phyloP scores from a whole-genome alignment of 2,113 vertebrate species.

The Apus apus region DNA sequence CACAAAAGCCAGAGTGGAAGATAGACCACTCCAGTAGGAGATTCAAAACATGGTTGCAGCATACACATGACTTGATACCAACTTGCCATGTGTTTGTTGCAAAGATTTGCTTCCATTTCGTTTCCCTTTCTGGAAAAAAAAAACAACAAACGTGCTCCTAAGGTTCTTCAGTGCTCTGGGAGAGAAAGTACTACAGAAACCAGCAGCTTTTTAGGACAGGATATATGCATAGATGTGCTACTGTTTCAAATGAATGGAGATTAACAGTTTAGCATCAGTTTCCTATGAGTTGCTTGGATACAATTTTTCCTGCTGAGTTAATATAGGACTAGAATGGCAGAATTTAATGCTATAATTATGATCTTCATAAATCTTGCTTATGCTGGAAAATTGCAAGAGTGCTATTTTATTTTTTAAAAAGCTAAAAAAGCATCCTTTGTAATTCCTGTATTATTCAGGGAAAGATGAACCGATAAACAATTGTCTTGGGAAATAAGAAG shows the following conservation, averaged over 20 bases:
- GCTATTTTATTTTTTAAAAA: not conserved
- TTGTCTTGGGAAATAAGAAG: not conserved
- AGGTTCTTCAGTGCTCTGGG: not conserved
- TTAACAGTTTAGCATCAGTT: not conserved
- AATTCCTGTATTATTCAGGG: not conserved
- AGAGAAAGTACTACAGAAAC: not conserved
- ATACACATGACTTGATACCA: not conserved
- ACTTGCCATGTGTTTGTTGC: not conserved
- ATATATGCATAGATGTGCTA: not conserved
- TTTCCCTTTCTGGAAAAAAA: not conserved
- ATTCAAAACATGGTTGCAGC: not conserved
- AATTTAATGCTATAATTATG: slow-evolving; percentile 29
- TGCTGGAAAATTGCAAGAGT: not conserved
- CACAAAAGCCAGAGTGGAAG: not conserved
- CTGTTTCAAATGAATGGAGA: not conserved
- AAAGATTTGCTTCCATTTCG: not conserved
- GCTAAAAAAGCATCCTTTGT: not conserved
- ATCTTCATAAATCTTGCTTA: not conserved
- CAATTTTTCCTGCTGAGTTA: slow-evolving; percentile 22
- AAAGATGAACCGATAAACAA: not conserved
- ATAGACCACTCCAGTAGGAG: not conserved
- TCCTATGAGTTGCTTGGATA: not conserved
- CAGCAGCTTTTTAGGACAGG: not conserved
- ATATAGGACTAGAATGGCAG: not conserved
- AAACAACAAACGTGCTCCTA: not conserved